A percentile compares a stretch with the other conserved stretches of the same genome.
These are phyloP conservation scores for Sternarchorhynchus goeldii DNA, from an alignment of 2,797 vertebrate genomes.

Conservation along the genomic window DNA sequence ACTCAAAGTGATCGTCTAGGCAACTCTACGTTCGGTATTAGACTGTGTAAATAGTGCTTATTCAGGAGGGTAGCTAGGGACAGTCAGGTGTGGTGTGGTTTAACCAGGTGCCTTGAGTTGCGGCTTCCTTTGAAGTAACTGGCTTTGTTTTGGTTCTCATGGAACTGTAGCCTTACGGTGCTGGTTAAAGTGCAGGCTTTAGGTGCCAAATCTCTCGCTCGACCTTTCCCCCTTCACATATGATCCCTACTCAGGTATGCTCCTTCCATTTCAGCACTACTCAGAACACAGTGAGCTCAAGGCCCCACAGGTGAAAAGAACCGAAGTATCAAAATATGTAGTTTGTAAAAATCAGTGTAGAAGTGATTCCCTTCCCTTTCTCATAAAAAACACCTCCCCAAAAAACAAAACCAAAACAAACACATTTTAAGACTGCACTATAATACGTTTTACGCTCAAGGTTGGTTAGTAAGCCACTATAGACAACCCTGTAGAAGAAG, in stretches of 20 bases:
- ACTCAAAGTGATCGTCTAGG: too few species aligned
- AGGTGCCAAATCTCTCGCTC: background rate
- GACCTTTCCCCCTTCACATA: background rate
- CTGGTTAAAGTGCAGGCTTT: too few species aligned
- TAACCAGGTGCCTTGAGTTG: too few species aligned
- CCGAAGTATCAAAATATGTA: background rate
- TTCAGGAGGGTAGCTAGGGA: too few species aligned
- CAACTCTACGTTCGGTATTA: too few species aligned
- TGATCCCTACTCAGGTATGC: background rate
- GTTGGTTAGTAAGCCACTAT: conserved; percentile 15
- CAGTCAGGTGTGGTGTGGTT: too few species aligned
- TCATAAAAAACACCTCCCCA: background rate
- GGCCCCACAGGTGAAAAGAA: background rate
- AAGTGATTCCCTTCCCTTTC: background rate
- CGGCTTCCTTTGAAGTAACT: too few species aligned
- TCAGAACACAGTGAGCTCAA: background rate
- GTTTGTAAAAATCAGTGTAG: background rate
- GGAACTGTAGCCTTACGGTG: too few species aligned
- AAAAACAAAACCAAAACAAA: background rate
- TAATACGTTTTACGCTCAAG: conserved; percentile 5
- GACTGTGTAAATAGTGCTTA: too few species aligned
- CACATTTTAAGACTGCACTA: background rate
- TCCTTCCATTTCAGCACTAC: background rate
- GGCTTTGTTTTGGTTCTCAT: background rate
- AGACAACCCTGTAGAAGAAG: conserved; percentile 10